phyloP scores from a whole-genome alignment of 2,888 invertebrate genomes.

The Torymus tubicola region DNA sequence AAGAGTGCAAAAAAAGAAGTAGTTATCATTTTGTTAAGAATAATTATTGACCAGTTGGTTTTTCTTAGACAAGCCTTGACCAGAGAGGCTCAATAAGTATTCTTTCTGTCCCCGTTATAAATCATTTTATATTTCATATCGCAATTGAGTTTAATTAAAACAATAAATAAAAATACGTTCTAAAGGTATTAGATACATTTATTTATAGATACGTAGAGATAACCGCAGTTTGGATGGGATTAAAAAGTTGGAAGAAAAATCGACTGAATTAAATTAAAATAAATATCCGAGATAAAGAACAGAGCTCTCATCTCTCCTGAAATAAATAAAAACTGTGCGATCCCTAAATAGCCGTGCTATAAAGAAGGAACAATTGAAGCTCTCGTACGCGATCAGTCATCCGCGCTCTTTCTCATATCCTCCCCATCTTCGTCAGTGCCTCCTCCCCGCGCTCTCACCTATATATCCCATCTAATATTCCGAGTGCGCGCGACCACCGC shows the following conservation, averaged over 20 bases:
- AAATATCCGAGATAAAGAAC: conserved; percentile 17
- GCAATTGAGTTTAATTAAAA: no score
- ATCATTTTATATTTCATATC: no score
- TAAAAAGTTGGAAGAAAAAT: conserved; percentile 13
- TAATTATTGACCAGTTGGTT: no score
- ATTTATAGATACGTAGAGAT: not conserved
- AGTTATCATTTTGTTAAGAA: no score
- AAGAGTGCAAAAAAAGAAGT: no score
- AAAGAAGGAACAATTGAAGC: conserved; percentile 54
- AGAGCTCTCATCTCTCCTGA: not conserved
- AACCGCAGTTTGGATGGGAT: not conserved
- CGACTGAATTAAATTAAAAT: conserved; percentile 24
- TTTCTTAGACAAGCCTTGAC: no score
- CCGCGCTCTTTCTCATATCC: conserved; percentile 23
- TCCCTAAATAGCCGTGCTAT: conserved; percentile 41
- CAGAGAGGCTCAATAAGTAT: no score
- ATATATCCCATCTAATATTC: conserved; percentile 35
- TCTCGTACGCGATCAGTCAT: conserved; percentile 53
- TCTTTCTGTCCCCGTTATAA: no score
- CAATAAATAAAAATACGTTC: no score
- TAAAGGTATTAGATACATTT: not conserved
- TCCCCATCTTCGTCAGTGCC: not conserved
- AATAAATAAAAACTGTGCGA: conserved; percentile 34
- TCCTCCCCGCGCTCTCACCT: no score
- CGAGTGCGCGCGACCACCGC: not conserved